Base-by-base conservation (phyloP, 2,797 vertebrate genomes). In the Taeniopygia guttata region DNA sequence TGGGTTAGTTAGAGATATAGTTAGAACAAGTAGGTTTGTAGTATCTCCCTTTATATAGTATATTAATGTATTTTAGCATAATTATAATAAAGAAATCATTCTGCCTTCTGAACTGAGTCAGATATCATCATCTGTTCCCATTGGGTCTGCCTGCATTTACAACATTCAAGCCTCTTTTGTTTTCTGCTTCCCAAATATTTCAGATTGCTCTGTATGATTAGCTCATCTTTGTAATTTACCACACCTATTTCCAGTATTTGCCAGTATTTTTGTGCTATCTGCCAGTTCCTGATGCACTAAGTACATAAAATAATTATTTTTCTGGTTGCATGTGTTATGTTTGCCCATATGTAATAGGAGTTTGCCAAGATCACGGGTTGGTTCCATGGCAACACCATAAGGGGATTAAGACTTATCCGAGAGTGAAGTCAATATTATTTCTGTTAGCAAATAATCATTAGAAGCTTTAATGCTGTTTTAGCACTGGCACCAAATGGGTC, bases 371-470 rank as follows among this genome's bases (percentile, higher is more conserved):
- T 60, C 70, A 88, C 26, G 32, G 4, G 23, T 59, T 63, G 69
- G 52, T 77, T 93, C 70, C 77, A 90, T 82, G 29, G 90, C 42
- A 95, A 95, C 85, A 67, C 34, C 55, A 45, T 51, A 75, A 69
- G 7, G 13, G 32, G 26, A 79, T 91, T 46, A 84, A 69, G 26
- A 68, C 16, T 69, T 87, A 64, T 18, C 34, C 5, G 1, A 72
- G 59, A 81, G 12, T 6, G 21, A 66, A 84, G 77, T 64, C 40
- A 76, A 21, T 69, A 76, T 52, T 69, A 91, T 85, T 78, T 67
- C 20, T 91, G 76, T 78, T 78, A 75, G 46, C 43, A 94, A 84
- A 86, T 88, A 88, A 68, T 75, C 68, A 63, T 90, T 84, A 88
- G 62, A 91, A 86, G 48, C 76, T 55, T 73, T 60, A 64, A 85